phyloP scores from a whole-genome alignment of 2,888 invertebrate species.

The Clunio marinus region DNA sequence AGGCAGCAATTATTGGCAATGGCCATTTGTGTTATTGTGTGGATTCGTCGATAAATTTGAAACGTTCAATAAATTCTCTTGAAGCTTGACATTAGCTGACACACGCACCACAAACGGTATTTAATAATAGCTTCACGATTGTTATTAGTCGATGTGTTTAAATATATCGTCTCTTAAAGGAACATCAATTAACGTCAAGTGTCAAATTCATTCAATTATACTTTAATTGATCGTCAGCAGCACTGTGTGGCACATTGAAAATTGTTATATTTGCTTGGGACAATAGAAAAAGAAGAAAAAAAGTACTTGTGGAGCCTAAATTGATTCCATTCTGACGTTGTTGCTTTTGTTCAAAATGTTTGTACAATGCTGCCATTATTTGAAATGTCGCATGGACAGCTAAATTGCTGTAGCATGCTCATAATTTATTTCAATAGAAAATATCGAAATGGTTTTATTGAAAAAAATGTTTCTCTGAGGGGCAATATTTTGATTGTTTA shows the following conservation, averaged over 20 bases:
- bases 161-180: neutral
- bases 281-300: too few species aligned
- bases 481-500: neutral
- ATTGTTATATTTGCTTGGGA: constrained; percentile 11
- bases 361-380: too few species aligned
- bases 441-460: neutral
- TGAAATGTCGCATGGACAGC: neutral
- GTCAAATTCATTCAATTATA: constrained; percentile 33
- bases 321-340: too few species aligned
- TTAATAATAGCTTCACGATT: neutral
- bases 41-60: constrained; percentile 1
- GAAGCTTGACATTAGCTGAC: constrained; percentile 12
- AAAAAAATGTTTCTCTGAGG: too few species aligned
- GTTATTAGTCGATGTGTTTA: neutral
- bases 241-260: too few species aligned
- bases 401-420: neutral
- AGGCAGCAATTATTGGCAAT: neutral
- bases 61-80: neutral
- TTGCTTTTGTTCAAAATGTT: too few species aligned
- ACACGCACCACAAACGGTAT: neutral
- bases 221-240: constrained; percentile 18
- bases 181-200: constrained; percentile 35
- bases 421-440: neutral
- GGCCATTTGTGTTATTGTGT: neutral
- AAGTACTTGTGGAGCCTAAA: constrained; percentile 18